Percentiles rank a stretch among this genome's conserved stretches.
phyloP scores from a whole-genome alignment of 2,797 vertebrate species.

The Betta splendens region DNA sequence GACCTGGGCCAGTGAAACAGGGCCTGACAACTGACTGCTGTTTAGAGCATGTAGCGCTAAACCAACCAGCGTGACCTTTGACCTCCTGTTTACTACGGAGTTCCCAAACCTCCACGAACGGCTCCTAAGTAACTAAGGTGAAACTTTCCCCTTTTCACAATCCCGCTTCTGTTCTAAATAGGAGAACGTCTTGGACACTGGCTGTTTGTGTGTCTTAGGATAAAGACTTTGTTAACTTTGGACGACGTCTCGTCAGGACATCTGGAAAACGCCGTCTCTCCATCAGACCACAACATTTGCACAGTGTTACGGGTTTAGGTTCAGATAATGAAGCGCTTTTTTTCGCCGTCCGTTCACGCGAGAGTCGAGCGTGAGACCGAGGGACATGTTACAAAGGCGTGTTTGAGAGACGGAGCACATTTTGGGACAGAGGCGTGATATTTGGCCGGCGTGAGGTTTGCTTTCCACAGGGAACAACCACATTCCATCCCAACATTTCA shows the following conservation, averaged over 20 bases:
- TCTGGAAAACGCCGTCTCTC: conserved; percentile 68
- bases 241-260: conserved; percentile 57
- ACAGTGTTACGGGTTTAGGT: conserved; percentile 13
- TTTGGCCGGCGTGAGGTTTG: conserved; percentile 63
- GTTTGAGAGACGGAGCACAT: conserved; percentile 56
- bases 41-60: conserved; percentile 43
- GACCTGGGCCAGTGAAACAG: conserved; percentile 47
- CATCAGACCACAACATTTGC: conserved; percentile 50
- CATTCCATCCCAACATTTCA: conserved; percentile 68
- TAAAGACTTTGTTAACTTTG: conserved; percentile 62
- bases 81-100: conserved; percentile 42
- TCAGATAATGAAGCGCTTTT: conserved; percentile 10
- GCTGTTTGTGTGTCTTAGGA: conserved; percentile 50
- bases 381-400: conserved; percentile 34
- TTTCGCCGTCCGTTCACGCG: no score
- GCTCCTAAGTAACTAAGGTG: conserved; percentile 8
- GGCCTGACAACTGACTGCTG: conserved; percentile 58
- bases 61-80: conserved; percentile 47
- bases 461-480: conserved; percentile 64
- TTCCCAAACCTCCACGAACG: conserved; percentile 29
- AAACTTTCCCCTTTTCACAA: conserved; percentile 22
- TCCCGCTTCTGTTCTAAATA: conserved; percentile 30
- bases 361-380: conserved; percentile 1
- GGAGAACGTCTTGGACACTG: conserved; percentile 51
- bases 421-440: conserved; percentile 69